Base-by-base conservation (phyloP, 2,113 vertebrate genomes). In the Myxocyprinus asiaticus region DNA sequence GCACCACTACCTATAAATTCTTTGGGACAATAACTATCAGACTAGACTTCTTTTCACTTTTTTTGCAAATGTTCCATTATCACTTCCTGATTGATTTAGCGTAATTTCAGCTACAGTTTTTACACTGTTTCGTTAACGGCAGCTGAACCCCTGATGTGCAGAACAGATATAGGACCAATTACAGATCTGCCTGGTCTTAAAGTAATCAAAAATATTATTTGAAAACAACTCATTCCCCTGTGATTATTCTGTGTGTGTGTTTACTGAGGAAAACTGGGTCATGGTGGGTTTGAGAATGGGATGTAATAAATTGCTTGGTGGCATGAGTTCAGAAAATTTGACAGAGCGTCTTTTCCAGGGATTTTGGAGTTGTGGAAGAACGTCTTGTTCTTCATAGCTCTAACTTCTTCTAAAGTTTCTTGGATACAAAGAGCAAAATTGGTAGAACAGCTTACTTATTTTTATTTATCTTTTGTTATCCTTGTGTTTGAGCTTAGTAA, bases 181-280 rank as follows among this genome's bases (percentile, higher is more conserved):
- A 80, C 79, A 76, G 72, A 80, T 70, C 73, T 70, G 58, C 74
- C 74, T 81, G 62, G 55, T 48, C 75, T 69, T 48, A 44, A 61
- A 73, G 43, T 80, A 73, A 81, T 84, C 77, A 67, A 74, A 84
- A 80, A 83, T 84, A 82, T 72, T 80, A 82, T 82, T 78, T 66
- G 67, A 85, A 81, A 80, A 80, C 59, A 51, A 67, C 70, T 80
- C 77, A 77, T 80, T 82, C 61, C 55, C 74, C 12, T 15, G 44
- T 76, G 67, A 76, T 81, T 62, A 73, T 56, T 74, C 45, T 76
- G 17, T 51, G 64, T 69, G 69, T 75, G 81, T 64, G 22, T 51
- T 72, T 71, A 62, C 67, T 0, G 69, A 51, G 73, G 22, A 45
- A 76, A 84, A 78, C 63, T 78, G 67, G 78, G 81, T 84, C 56